Percentiles rank a stretch among this genome's conserved stretches.
Evolutionary conservation across 2,888 invertebrate genomes (phyloP).

Genomic region (Unio delphinus): DNA sequence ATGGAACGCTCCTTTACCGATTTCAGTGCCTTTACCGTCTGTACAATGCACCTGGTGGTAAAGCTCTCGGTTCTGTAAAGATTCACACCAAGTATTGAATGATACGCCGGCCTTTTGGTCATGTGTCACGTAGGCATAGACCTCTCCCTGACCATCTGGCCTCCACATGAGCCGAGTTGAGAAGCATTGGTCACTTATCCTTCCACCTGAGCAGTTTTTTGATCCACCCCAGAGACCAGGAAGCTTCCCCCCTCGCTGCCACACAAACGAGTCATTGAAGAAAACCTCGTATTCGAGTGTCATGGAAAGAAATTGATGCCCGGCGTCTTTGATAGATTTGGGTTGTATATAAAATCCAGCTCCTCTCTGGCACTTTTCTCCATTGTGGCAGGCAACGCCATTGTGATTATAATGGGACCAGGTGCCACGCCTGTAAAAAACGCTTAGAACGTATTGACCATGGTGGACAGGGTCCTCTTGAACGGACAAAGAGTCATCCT

Average conservation of each 20-base stretch:
- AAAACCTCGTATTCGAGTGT: too few relatives aligned
- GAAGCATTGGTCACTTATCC: slow-evolving; percentile 44
- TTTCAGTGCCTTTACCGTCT: slow-evolving; percentile 9
- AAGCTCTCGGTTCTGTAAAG: background rate
- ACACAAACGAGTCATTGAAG: slow-evolving; percentile 23
- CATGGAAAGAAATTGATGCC: too few relatives aligned
- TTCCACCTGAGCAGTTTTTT: slow-evolving; percentile 45
- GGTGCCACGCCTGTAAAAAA: slow-evolving; percentile 30
- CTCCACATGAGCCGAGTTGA: slow-evolving; percentile 59
- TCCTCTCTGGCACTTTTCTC: slow-evolving; percentile 24
- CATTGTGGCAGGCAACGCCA: background rate
- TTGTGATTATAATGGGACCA: too few relatives aligned
- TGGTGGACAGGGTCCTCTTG: slow-evolving; percentile 34
- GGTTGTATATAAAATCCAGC: slow-evolving; percentile 45
- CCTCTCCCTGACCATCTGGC: slow-evolving; percentile 48
- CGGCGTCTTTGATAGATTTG: background rate
- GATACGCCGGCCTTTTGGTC: slow-evolving; percentile 12
- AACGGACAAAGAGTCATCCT: slow-evolving; percentile 28
- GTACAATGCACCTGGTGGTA: slow-evolving; percentile 13
- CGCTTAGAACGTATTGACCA: slow-evolving; percentile 33
- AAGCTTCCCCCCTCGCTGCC: slow-evolving; percentile 46
- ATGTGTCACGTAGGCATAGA: slow-evolving; percentile 54
- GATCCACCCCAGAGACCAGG: slow-evolving; percentile 51
- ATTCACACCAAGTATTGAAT: slow-evolving; percentile 13
- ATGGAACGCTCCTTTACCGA: slow-evolving; percentile 25